Evolutionary conservation across 2,888 invertebrate species (phyloP).

Genomic region (Scaeva pyrastri): DNA sequence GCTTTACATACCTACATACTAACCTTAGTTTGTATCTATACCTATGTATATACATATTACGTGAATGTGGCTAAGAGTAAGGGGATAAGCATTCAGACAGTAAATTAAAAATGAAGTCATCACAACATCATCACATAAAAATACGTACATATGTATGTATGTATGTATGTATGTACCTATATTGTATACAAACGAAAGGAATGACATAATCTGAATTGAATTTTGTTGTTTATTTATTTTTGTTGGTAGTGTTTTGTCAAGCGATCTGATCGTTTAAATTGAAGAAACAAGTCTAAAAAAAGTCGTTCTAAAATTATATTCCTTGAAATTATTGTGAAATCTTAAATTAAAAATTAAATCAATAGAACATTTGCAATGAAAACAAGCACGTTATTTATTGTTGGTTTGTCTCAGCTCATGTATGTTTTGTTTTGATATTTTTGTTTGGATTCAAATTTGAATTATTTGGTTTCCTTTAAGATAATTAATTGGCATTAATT

Average conservation of each 20-base stretch:
- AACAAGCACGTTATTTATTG: background rate
- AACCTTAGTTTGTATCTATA: background rate
- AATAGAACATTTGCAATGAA: background rate
- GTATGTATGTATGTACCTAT: background rate
- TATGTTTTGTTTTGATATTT: background rate
- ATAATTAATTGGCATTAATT: too few species aligned
- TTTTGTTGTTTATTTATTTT: slow-evolving; percentile 47
- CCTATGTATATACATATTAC: too few species aligned
- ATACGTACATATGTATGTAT: background rate
- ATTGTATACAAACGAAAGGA: background rate
- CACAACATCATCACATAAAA: slow-evolving; percentile 15
- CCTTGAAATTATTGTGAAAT: background rate
- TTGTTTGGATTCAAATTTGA: too few species aligned
- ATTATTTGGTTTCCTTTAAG: too few species aligned
- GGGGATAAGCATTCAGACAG: slow-evolving; percentile 24
- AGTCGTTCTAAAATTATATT: background rate
- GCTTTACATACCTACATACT: slow-evolving; percentile 7
- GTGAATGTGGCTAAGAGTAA: slow-evolving; percentile 10
- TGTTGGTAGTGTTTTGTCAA: slow-evolving; percentile 23
- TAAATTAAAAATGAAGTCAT: slow-evolving; percentile 62
- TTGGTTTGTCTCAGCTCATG: background rate
- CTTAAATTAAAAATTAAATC: background rate
- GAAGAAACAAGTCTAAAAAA: background rate
- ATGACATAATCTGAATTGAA: slow-evolving; percentile 69
- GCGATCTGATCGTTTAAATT: background rate